Base-by-base conservation (phyloP, 2,888 invertebrate species). In the Therioaphis trifolii region DNA sequence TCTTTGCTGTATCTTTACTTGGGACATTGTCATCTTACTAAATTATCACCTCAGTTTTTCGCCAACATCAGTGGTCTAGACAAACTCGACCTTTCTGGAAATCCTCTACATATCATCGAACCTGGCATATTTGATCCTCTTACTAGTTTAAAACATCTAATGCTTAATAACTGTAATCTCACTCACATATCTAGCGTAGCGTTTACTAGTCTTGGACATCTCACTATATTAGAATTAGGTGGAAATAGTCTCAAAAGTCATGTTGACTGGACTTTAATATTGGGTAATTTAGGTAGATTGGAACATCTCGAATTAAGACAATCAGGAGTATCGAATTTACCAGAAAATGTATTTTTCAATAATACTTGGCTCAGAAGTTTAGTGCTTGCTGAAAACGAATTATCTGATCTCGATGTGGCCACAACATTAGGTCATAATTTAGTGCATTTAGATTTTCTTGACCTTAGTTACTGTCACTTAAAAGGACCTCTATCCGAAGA, bases 1-100 rank as follows among this genome's bases (percentile, higher is more conserved):
- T 92, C 93, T 0, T 89, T 94, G 74, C 91, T 92, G 86, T 93
- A 92, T 87, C 89, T 94, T 85, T 93, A 93, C 87, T 90, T 93
- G 86, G 93, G 92, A 88, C 90, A 90, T 84, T 93, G 93, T 88
- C 91, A 91, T 75, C 89, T 94, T 46, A 89, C 90, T 24, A 88
- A 87, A 66, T 90, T 93, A 86, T 92, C 92, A 87, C 88, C 90
- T 7, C 90, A 91, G 84, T 94, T 93, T 88, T 93, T 93, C 88
- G 90, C 91, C 86, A 93, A 93, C 87, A 90, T 92, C 66, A 92
- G 93, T 0, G 90, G 93, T 15, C 88, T 93, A 27, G 92, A 91
- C 85, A 92, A 91, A n/a, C 88, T 93, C n/a, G 93, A 93, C 87
- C 89, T 94, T 14, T 93, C 93, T 5, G 90, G 91, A 84, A 94